Percentiles rank a stretch among this genome's conserved stretches.
Conservation (phyloP, 2,888 invertebrate genomes). For the Acronicta alni region DNA sequence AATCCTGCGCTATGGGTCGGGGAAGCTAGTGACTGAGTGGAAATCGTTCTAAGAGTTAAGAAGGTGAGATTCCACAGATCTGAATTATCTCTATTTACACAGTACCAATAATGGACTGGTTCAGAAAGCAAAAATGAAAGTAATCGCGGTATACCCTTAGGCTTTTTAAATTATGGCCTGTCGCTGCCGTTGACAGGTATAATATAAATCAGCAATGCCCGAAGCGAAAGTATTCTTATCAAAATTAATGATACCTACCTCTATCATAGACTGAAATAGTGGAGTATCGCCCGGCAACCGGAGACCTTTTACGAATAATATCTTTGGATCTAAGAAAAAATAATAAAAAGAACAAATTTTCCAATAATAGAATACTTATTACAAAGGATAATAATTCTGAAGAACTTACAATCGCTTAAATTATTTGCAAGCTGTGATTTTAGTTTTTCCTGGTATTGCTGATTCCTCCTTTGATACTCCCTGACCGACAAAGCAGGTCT, state of each 20-base stretch:
- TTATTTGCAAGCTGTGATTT: background rate
- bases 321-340: constrained; percentile 19
- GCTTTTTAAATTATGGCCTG: background rate
- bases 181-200: background rate
- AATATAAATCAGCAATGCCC: background rate
- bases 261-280: constrained; percentile 44
- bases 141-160: too few species aligned
- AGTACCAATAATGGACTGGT: too few species aligned
- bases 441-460: constrained; percentile 57
- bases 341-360: background rate
- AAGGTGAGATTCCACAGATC: too few species aligned
- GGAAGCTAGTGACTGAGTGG: too few species aligned
- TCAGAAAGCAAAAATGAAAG: too few species aligned
- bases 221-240: background rate
- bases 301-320: constrained; percentile 48
- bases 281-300: constrained; percentile 69
- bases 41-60: too few species aligned
- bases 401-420: background rate
- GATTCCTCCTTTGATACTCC: constrained; percentile 74
- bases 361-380: background rate
- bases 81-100: too few species aligned
- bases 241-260: constrained; percentile 6
- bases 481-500: constrained; percentile 73
- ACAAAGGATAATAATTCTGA: background rate
- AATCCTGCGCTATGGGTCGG: too few species aligned